phyloP scores from a whole-genome alignment of 2,113 vertebrate species.

The Noctilio leporinus region DNA sequence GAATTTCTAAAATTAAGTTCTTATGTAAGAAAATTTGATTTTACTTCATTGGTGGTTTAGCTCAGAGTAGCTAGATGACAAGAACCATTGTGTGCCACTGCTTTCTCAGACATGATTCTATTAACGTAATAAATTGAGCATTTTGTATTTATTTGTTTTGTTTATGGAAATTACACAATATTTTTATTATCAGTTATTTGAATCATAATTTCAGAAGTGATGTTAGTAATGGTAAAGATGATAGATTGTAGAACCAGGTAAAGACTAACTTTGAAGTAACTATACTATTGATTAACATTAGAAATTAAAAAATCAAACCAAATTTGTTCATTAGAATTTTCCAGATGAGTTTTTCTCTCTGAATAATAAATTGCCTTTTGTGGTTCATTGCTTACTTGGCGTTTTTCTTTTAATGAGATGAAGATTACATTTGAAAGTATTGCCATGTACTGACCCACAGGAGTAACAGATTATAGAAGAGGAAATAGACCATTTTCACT shows the following conservation, averaged over 20 bases:
- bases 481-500: background rate
- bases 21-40: background rate
- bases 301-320: background rate
- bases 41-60: background rate
- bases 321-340: background rate
- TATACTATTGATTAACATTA: background rate
- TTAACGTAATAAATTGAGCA: background rate
- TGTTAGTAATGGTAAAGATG: background rate
- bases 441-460: background rate
- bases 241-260: background rate
- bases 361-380: background rate
- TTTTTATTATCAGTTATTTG: background rate
- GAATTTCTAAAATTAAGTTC: slow-evolving; percentile 6
- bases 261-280: background rate
- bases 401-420: background rate
- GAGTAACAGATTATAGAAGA: background rate
- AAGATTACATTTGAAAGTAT: background rate
- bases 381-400: background rate
- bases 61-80: background rate
- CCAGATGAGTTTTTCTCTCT: background rate
- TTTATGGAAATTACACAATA: background rate
- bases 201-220: background rate
- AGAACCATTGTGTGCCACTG: background rate
- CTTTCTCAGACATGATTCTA: background rate
- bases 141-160: background rate